Evolutionary conservation across 2,888 invertebrate species (phyloP).

Genomic region (Pecten maximus): DNA sequence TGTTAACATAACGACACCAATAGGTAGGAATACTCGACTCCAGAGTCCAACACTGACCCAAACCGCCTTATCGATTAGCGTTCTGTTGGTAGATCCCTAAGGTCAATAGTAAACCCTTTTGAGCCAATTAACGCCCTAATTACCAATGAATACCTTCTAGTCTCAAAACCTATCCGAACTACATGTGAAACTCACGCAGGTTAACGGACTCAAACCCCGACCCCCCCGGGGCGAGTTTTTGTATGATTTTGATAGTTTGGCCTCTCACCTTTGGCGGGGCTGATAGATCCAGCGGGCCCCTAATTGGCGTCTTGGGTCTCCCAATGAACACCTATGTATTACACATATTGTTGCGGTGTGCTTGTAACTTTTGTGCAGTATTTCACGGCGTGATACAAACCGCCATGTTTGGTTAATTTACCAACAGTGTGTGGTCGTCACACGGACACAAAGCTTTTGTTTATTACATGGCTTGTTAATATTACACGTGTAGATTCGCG

Average conservation of each 20-base stretch:
- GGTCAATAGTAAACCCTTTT: not conserved
- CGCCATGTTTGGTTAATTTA: not conserved
- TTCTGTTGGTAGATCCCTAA: not conserved
- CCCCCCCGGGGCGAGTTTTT: not conserved
- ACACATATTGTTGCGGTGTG: not conserved
- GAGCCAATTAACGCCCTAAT: conserved; percentile 11
- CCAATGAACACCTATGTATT: not conserved
- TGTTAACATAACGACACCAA: not conserved
- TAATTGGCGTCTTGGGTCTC: not conserved
- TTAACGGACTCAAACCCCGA: not conserved
- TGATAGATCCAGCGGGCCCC: not conserved
- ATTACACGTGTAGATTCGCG: not conserved
- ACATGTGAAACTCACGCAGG: not conserved
- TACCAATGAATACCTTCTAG: not conserved
- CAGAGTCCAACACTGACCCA: not conserved
- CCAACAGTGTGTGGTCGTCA: not conserved
- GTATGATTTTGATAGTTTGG: not conserved
- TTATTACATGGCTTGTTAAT: not conserved
- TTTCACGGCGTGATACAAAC: conserved; percentile 25
- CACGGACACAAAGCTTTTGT: not conserved
- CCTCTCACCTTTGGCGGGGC: not conserved
- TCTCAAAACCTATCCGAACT: not conserved
- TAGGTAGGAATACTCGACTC: not conserved
- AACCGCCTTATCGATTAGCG: not conserved
- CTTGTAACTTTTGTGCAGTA: conserved; percentile 15